Evolutionary conservation across 2,888 invertebrate species (phyloP), one percentile per base, ranked within the genome.

Genomic region (Pherbina coryleti): DNA sequence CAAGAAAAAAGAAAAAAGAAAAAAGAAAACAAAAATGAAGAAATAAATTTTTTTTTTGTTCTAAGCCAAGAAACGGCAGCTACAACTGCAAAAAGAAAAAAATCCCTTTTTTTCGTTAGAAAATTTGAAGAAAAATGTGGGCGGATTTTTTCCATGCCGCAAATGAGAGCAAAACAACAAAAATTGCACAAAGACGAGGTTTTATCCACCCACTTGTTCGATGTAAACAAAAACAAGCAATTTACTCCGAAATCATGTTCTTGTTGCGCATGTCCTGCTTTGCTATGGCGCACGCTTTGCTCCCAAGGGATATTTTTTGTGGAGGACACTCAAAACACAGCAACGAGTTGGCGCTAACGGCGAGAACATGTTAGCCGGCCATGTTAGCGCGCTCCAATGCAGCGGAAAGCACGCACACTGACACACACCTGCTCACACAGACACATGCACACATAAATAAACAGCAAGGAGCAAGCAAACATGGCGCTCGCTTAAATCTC

Each of bases 41-140:
- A 70, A 37, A 28, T 22, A n/a, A 14, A 2, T 44, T 44, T 44
- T 44, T 44, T 11, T 44, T 11, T 11, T 31, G 31, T 5, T n/a
- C n/a, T n/a, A n/a, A 37, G 4, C 53, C 51, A 49, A 44, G 14
- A 25, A 5, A 44, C 34, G 51, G 25, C 62, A 64, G 64, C 66
- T 28, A 22, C 53, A 71, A 51, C 19, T 7, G 5, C 19, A 17
- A 25, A 14, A 44, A 22, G 11, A 70, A 51, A 62, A 67, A 73
- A 73, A 19, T 66, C 37, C 25, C 57, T 70, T 71, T 67, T 64
- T 77, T 62, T 25, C 28, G n/a, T 19, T n/a, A 37, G 44, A 37
- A 37, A 37, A 34, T 72, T 67, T 28, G 57, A 71, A 72, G 64
- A 75, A 78, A 76, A 76, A 75, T 75, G 60, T 78, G 75, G 78